Base-by-base conservation (phyloP, 2,113 vertebrate species). In the Paralichthys olivaceus region DNA sequence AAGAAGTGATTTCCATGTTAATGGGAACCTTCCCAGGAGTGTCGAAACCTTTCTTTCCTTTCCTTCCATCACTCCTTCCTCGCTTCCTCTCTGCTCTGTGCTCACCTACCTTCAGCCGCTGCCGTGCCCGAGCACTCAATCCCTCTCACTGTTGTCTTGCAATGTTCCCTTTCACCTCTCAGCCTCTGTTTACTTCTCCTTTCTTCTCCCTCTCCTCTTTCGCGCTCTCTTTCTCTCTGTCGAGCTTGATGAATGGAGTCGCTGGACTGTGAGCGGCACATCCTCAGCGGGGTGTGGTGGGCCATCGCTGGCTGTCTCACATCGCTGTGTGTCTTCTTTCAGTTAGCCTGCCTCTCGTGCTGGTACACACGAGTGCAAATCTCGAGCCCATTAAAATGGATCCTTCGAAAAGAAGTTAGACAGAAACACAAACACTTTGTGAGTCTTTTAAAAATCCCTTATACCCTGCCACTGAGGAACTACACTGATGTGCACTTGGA, bases 1-100 rank as follows among this genome's bases (percentile, higher is more conserved):
- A 87, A 83, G 85, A 91, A 92, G 87, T 88, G 86, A 94, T 94
- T 94, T 94, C 91, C 92, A 94, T 93, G 92, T 91, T 93, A 94
- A 94, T 94, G 85, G 90, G 88, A 92, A 84, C 73, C 81, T 87
- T 90, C 86, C 80, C 81, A 58, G 83, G 84, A 87, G 85, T 81
- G 72, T 83, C 81, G 71, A 78, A 69, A 65, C 53, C 70, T 74
- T 53, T 66, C 62, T 47, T 65, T 73, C 40, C 43, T 37, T 57
- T 37, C 65, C 64, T 47, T 25, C 45, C 45, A 6, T 49, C 53
- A 64, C 45, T 19, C 53, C 70, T 23, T 81, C 77, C 65, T 72
- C 22, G 13, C 69, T 63, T 84, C 67, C 74, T 72, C 54, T 53
- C 77, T 75, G 54, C 71, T 80, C 58, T 57, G 43, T 77, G 54